A percentile compares a stretch with the other conserved stretches of the same genome.
These are phyloP conservation scores for Anguilla anguilla DNA, from an alignment of 2,797 vertebrate genomes.

Conservation along the genomic window DNA sequence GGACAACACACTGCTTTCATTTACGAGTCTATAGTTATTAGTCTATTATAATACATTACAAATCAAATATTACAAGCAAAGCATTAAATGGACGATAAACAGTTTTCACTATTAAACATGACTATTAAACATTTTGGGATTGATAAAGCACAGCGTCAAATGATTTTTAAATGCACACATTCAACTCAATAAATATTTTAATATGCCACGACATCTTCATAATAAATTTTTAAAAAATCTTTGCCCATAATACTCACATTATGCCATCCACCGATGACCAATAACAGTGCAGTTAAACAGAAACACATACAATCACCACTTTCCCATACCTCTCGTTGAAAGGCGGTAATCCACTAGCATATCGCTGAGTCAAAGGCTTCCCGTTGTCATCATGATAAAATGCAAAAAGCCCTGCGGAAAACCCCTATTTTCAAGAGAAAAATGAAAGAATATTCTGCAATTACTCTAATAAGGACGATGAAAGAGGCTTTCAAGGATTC, in stretches of 20 bases:
- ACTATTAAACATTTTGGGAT: neutral
- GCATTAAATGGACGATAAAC: neutral
- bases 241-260: neutral
- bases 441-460: neutral
- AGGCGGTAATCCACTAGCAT: constrained; percentile 85
- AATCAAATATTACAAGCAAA: neutral
- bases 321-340: constrained; percentile 88
- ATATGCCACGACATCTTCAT: neutral
- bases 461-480: neutral
- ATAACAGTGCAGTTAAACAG: neutral
- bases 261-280: neutral
- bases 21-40: neutral
- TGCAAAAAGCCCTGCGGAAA: constrained; percentile 95
- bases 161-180: neutral
- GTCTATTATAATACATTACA: neutral
- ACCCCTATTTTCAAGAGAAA: constrained; percentile 75
- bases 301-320: neutral
- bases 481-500: neutral
- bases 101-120: neutral
- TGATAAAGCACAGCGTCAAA: neutral
- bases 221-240: neutral
- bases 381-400: constrained; percentile 93
- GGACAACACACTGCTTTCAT: neutral
- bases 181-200: neutral
- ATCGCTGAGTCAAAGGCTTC: constrained; percentile 87